A percentile compares a stretch with the other conserved stretches of the same genome.
phyloP scores from a whole-genome alignment of 2,113 vertebrate genomes.

The Hepsetus odoe region DNA sequence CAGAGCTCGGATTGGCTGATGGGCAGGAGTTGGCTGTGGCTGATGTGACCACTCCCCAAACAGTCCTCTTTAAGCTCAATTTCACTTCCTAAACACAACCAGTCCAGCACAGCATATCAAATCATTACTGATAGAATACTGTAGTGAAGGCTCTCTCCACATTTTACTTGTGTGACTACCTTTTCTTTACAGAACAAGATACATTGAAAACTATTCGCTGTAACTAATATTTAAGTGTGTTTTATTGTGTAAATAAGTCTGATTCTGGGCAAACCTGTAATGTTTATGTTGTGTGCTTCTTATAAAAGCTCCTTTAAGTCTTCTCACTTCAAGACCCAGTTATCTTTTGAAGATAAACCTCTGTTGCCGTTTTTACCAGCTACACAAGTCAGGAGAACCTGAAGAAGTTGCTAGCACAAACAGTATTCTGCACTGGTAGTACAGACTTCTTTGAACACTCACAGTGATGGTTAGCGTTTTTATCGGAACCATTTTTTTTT shows the following conservation, averaged over 20 bases:
- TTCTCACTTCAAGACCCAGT: background rate
- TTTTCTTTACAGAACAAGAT: background rate
- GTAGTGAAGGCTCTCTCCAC: background rate
- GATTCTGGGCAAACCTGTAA: background rate
- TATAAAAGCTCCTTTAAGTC: background rate
- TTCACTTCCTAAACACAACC: slow-evolving; percentile 69
- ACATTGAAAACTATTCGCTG: slow-evolving; percentile 11
- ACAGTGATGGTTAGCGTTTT: slow-evolving; percentile 3
- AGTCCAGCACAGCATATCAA: background rate
- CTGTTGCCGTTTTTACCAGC: background rate
- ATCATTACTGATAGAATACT: background rate
- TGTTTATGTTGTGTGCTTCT: background rate
- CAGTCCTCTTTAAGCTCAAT: slow-evolving; percentile 90
- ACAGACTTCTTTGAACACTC: slow-evolving; percentile 8
- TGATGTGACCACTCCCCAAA: slow-evolving; percentile 93
- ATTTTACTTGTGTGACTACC: background rate
- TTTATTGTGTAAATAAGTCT: slow-evolving; percentile 29
- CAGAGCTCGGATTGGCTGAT: slow-evolving; percentile 88
- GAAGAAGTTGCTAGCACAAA: background rate
- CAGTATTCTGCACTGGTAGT: background rate
- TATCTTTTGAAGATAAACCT: background rate
- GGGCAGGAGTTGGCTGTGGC: slow-evolving; percentile 93
- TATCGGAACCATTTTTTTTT: background rate
- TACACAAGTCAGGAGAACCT: background rate
- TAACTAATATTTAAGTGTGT: slow-evolving; percentile 31